Base-by-base conservation (phyloP, 2,888 invertebrate genomes). In the Synanthedon tipuliformis region DNA sequence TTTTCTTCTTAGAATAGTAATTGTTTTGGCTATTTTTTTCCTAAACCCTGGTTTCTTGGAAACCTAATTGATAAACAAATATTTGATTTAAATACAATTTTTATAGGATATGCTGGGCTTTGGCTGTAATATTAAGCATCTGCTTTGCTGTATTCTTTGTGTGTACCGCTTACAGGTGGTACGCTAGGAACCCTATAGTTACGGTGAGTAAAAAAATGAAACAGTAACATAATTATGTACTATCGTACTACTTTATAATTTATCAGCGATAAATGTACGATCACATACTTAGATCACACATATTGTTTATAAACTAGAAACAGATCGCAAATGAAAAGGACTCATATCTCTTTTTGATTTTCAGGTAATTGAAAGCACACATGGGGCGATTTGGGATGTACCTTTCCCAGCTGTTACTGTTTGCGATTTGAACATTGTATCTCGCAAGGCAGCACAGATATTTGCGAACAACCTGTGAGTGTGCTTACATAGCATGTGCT, bases 341-440 rank as follows among this genome's bases (percentile, higher is more conserved):
- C 23, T 27, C 27, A 27, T 34, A 34, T 34, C 0, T 34, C 34
- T 3, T 12, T 13, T 13, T 45, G n/a, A 12, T 52, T 69, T 67
- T 13, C 56, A 88, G 88, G 86, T 88, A 3, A 88, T 89, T 59
- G 89, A 90, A 58, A 89, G 89, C 50, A 91, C 90, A 0, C 90
- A 91, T 64, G 86, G 89, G 54, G 89, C 90, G 0, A 91, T 92
- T 53, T 92, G 91, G 90, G 89, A 91, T 61, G 89, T 91, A 50
- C 89, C 89, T 0, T 92, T 92, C 69, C 92, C 92, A 8, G 90
- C 90, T 0, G 87, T 92, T 0, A 91, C 92, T 0, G 76, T 92
- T 53, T 92, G 92, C 64, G 87, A 90, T 62, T 73, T 90, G 48
- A 92, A 92, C 65, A 73, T 88, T 41, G 80, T 92, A 10, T 91